Evolutionary conservation across 2,113 vertebrate genomes (phyloP).

Genomic region (Athene cunicularia): DNA sequence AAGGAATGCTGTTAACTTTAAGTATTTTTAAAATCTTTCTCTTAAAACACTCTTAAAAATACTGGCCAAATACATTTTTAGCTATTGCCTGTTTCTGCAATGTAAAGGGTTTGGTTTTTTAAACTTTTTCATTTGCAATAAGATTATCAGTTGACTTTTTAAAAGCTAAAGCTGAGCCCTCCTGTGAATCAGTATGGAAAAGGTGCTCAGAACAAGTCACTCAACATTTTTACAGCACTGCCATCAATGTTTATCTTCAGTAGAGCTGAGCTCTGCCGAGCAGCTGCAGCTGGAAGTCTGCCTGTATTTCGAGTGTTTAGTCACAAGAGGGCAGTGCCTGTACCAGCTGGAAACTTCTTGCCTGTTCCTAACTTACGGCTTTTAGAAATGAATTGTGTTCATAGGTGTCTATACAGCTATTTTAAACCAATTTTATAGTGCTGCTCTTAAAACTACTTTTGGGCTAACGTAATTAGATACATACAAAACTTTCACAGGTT

Average conservation of each 20-base stretch:
- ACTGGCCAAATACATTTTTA: neutral
- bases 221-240: accelerated
- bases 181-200: accelerated
- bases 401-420: accelerated
- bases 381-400: neutral
- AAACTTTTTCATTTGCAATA: accelerated
- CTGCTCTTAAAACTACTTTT: neutral
- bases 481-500: accelerated
- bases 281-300: neutral
- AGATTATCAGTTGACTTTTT: accelerated
- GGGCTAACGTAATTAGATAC: accelerated
- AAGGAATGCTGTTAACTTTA: neutral
- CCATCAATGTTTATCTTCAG: accelerated
- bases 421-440: neutral
- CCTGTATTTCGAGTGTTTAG: neutral
- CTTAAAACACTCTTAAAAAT: neutral
- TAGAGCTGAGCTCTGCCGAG: accelerated
- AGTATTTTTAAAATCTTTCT: neutral
- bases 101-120: neutral
- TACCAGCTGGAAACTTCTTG: neutral
- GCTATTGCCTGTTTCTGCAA: neutral
- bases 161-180: neutral
- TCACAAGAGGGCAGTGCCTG: conserved; percentile 16
- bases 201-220: neutral
- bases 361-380: neutral